Base-by-base conservation (phyloP, 2,113 vertebrate species). In the Otis tarda region DNA sequence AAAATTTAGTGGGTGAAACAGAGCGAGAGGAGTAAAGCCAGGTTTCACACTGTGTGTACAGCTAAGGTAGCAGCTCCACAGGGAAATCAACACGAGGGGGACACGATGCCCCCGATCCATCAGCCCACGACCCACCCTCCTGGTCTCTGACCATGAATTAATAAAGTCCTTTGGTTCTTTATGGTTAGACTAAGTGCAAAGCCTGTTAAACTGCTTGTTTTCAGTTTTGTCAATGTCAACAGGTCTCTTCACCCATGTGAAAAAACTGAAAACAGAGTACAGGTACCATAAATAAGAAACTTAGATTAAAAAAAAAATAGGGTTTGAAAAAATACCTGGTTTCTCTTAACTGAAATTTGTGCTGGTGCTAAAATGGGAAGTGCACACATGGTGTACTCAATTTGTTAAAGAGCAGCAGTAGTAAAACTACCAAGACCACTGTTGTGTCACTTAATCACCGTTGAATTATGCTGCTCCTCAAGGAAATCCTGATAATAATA, bases 11-110 rank as follows among this genome's bases (percentile, higher is more conserved):
- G 3, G 27, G 45, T 31, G 47, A 24, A 10, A 8, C 31, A 4
- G 41, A 14, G 24, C 3, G 2, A 18, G 22, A 1, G 14, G 22
- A 17, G 22, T 22, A 7, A 17, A 25, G 30, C 30, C 28, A 1
- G 11, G 3, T 10, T 22, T 35, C 33, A 2, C 13, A 4, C 31
- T 2, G 10, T 2, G 3, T 1, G 0, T 6, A 1, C 10, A 2
- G 37, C 21, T 10, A 4, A 9, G 67, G 59, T 13, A 18, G 9
- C 3, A 0, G 3, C 21, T 77, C 16, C 31, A 0, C 28, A 1
- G 31, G 28, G 9, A 53, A 20, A 5, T 11, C 12, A 10, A 5
- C 30, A 5, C 2, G 23, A 6, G 0, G 1, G 39, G 27, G 21
- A 20, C 10, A 2, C 27, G 11, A 3, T 5, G 10, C 5, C 9